phyloP scores from a whole-genome alignment of 1,140 invertebrate species.

The Microplitis mediator region DNA sequence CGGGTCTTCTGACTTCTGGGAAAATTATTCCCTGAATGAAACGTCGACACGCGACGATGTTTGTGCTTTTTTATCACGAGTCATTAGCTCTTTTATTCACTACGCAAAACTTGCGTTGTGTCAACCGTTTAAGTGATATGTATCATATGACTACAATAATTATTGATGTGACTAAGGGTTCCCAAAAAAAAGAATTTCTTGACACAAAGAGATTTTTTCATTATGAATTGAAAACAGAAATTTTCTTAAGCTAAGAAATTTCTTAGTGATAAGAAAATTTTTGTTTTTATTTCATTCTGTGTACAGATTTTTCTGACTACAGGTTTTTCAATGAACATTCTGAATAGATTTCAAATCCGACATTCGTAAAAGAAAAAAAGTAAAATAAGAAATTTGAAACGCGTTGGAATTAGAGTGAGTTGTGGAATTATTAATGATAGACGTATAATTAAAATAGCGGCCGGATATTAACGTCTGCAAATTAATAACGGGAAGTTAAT shows the following conservation, averaged over 20 bases:
- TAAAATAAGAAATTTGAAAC: neutral
- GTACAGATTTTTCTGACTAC: too few relatives aligned
- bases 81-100: conserved; percentile 41
- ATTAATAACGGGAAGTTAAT: conserved; percentile 16
- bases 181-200: too few relatives aligned
- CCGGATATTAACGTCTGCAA: conserved; percentile 22
- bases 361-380: neutral
- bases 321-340: too few relatives aligned
- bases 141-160: neutral
- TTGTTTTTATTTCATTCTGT: too few relatives aligned
- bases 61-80: conserved; percentile 41
- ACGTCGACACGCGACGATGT: conserved; percentile 40
- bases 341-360: too few relatives aligned
- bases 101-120: conserved; percentile 33
- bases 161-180: neutral
- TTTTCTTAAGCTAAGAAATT: too few relatives aligned
- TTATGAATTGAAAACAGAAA: too few relatives aligned
- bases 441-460: conserved; percentile 22
- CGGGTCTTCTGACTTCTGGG: conserved; percentile 18
- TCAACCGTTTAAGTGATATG: neutral
- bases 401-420: neutral
- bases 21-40: conserved; percentile 19
- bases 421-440: conserved; percentile 21
- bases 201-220: too few relatives aligned
- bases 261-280: too few relatives aligned